A percentile compares a stretch with the other conserved stretches of the same genome.
Evolutionary conservation across 2,888 invertebrate species (phyloP).

Genomic region (Latrodectus elegans): DNA sequence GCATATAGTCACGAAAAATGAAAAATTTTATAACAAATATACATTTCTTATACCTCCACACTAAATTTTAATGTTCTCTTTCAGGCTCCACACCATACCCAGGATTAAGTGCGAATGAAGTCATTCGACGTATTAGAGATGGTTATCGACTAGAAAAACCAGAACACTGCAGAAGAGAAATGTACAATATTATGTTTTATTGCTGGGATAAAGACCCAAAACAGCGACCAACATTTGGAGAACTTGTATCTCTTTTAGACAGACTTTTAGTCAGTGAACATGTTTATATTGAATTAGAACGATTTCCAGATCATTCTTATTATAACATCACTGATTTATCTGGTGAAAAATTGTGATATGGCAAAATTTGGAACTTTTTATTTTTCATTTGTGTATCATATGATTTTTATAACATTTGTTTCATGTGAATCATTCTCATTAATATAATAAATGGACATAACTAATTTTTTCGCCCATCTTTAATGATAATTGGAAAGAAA

Average conservation of each 20-base stretch:
- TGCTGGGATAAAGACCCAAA: slow-evolving; percentile 94
- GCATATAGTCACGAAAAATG: no score
- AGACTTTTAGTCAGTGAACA: slow-evolving; percentile 90
- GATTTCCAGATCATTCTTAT: slow-evolving; percentile 94
- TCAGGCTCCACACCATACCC: slow-evolving; percentile 95
- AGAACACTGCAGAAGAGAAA: slow-evolving; percentile 91
- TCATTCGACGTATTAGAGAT: slow-evolving; percentile 89
- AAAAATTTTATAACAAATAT: no score
- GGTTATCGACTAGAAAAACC: slow-evolving; percentile 94
- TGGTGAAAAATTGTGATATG: slow-evolving; percentile 71
- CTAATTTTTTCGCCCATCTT: no score
- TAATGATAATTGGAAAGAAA: no score
- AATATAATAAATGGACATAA: not conserved
- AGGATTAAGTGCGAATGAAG: slow-evolving; percentile 91
- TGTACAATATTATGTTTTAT: slow-evolving; percentile 94
- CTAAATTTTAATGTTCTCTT: slow-evolving; percentile 42
- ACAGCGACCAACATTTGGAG: slow-evolving; percentile 87
- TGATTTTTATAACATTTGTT: not conserved
- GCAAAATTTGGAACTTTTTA: not conserved
- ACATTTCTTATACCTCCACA: not conserved
- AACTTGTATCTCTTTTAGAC: slow-evolving; percentile 87
- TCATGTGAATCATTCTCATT: not conserved
- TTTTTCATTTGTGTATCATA: not conserved
- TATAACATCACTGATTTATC: slow-evolving; percentile 74
- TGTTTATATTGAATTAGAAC: slow-evolving; percentile 92